Conservation (phyloP, 2,113 vertebrate genomes). For the Propithecus coquereli region DNA sequence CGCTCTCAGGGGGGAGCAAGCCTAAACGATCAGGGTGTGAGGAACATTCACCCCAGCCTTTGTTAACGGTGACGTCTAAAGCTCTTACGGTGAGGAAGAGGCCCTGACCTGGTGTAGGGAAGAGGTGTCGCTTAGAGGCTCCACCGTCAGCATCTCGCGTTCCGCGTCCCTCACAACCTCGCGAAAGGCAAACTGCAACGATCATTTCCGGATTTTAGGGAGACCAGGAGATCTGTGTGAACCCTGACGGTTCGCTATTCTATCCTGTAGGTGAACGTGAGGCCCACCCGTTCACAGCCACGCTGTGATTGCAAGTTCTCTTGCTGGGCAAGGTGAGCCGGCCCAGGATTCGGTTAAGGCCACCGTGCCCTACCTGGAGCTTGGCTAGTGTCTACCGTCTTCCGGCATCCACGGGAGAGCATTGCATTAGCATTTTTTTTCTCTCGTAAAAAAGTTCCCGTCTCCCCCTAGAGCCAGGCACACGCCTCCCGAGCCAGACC, state of each 20-base stretch:
- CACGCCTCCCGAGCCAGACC: conserved; percentile 1
- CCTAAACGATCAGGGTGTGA: no score
- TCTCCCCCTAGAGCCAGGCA: background rate
- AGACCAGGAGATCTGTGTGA: background rate
- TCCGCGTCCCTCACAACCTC: background rate
- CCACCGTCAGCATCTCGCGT: background rate
- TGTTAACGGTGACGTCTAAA: background rate
- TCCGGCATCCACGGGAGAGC: background rate
- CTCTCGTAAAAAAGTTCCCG: background rate
- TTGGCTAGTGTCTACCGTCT: background rate
- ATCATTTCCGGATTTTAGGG: background rate
- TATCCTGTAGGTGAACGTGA: background rate
- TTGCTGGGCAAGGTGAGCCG: background rate
- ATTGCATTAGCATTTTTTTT: background rate
- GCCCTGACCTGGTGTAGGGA: background rate
- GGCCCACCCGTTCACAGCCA: no score
- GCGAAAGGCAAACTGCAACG: background rate
- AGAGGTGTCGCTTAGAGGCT: background rate
- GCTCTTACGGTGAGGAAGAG: background rate
- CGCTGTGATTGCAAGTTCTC: background rate
- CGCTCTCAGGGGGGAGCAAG: background rate
- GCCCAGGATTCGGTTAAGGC: background rate
- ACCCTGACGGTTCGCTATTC: background rate
- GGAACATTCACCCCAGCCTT: background rate
- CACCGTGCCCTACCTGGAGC: background rate